Base-by-base conservation (phyloP, 2,797 vertebrate species). In the Galagoides demidoff region DNA sequence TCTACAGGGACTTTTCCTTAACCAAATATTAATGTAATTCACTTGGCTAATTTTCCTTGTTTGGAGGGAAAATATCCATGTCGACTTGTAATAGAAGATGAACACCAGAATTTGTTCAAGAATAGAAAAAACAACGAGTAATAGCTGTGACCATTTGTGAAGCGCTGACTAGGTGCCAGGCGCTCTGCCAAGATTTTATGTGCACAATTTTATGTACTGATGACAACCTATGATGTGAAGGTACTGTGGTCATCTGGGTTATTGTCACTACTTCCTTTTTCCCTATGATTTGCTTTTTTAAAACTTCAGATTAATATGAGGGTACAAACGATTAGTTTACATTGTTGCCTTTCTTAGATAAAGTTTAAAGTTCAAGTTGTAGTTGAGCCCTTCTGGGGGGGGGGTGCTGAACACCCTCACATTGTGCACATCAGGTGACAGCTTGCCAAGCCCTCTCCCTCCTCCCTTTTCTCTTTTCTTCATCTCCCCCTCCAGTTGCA, bases 1-100 rank as follows among this genome's bases (percentile, higher is more conserved):
- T 64, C 96, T 93, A 52, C 66, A 81, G 94, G 96, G 95, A 93
- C 85, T 77, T 96, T 90, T 73, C 92, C 83, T 97, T 96, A 94
- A 88, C 76, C 79, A 90, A 92, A 95, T 92, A 95, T 91, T 73
- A 94, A 97, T 70, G 66, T 76, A 79, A 88, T 92, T 97, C 59
- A 83, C 83, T 96, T 61, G 39, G 92, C 81, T 97, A 92, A 92
- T 94, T 94, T 94, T 76, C 31, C 89, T 91, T 79, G 37, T 96
- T 85, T 83, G 64, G 55, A 79, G 64, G 49, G 90, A 64, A 95
- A 90, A 78, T 43, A 73, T 66, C 59, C 66, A 20, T 25, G 23
- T 74, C 43, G 68, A 83, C 52, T 68, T 59, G 20, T 34, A 73
- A 49, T 5, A 63, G 73, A 91, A 92, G 57, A 93, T 68, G 43